phyloP scores from a whole-genome alignment of 2,113 vertebrate species.

The Catharus minimus region DNA sequence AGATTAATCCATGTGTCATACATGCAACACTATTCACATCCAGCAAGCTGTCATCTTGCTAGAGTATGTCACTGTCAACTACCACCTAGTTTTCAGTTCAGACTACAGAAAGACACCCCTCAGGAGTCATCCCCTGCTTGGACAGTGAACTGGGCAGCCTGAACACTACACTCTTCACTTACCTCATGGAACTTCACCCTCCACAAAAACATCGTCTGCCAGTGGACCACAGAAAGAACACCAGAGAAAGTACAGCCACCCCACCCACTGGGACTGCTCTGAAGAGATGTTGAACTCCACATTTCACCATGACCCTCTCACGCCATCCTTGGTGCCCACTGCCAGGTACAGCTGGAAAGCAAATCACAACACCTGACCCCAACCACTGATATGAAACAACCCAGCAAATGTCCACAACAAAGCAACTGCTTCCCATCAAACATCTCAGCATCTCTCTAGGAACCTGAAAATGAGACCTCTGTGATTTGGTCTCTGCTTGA shows the following conservation, averaged over 20 bases:
- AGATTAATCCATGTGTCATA: fast-evolving
- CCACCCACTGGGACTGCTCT: neutral
- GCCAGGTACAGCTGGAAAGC: neutral
- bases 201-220: fast-evolving
- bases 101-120: neutral
- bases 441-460: neutral
- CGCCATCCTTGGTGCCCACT: fast-evolving
- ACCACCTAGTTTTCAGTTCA: neutral
- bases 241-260: neutral
- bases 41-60: neutral
- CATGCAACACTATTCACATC: fast-evolving
- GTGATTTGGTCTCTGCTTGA: fast-evolving
- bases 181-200: neutral
- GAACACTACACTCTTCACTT: neutral
- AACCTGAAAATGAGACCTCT: neutral
- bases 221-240: fast-evolving
- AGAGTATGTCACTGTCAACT: fast-evolving
- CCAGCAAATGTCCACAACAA: neutral
- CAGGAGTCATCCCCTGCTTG: neutral
- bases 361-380: neutral
- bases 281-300: neutral
- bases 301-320: neutral
- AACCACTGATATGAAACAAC: neutral
- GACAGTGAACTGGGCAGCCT: neutral
- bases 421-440: fast-evolving